Evolutionary conservation across 2,113 vertebrate species (phyloP), one percentile per base, ranked within the genome.

Genomic region (Apus apus): DNA sequence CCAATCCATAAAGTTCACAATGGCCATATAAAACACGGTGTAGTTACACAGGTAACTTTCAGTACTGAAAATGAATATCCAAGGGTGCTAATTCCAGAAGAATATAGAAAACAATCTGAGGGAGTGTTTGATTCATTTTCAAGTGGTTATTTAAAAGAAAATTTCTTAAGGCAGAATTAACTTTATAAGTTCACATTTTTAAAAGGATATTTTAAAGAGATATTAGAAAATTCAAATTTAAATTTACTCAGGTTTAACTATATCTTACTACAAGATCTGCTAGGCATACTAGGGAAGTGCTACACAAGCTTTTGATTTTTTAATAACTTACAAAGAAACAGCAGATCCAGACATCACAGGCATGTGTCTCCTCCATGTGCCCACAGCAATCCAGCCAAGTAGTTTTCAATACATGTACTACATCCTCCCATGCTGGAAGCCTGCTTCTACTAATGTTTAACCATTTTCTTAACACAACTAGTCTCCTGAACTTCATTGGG

Each of bases 1-100:
- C 68, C 53, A 85, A 70, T 21, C 38, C 86, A 78, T 79, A 93
- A 90, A 89, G 23, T 78, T 92, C 80, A 89, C 45, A 87, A 75
- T 15, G 23, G 38, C 48, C 14, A 36, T 56, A 51, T 56, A 94
- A 94, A 92, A 23, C 11, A 38, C 27, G 53, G 21, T 10, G 15
- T 20, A 85, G 70, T 65, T 89, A 51, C 10, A 26, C 6, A 89
- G 60, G 36, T 75, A 72, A 32, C 4, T 36, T 25, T 15, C 25
- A 78, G 25, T 53, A 80, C 67, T 38, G 34, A 67, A 14, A 74
- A 29, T 57, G 64, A 83, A 73, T 46, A 36, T 73, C 16, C 50
- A 29, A 3, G 85, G 50, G 19, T 80, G 25, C 7, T 50, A 71
- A 60, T 72, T 92, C 76, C 65, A 53, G 30, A 70, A 74, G 29